Evolutionary conservation across 2,888 invertebrate species (phyloP).

Genomic region (Sthenelais limicola): DNA sequence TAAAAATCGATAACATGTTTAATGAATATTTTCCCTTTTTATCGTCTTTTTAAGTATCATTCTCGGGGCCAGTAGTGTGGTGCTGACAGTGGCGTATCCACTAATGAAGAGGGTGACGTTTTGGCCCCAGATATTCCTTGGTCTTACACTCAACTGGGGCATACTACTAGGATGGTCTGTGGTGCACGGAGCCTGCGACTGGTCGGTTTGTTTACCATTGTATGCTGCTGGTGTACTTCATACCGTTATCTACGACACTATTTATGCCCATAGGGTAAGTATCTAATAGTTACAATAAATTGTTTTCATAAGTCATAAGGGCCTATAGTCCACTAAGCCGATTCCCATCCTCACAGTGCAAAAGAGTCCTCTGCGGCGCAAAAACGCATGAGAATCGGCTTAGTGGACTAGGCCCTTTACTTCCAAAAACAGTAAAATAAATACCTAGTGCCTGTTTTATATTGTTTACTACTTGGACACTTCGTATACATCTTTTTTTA

Average conservation of each 20-base stretch:
- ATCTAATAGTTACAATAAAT: no score
- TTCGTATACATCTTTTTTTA: no score
- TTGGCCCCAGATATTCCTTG: conserved; percentile 92
- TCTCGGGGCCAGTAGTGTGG: conserved; percentile 75
- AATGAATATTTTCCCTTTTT: background rate
- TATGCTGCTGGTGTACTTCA: conserved; percentile 91
- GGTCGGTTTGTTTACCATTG: conserved; percentile 84
- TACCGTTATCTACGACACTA: conserved; percentile 98
- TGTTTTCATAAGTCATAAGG: no score
- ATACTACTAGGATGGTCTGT: conserved; percentile 73
- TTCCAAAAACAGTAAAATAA: no score
- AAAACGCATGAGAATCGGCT: no score
- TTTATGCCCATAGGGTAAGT: conserved; percentile 95
- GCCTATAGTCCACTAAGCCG: no score
- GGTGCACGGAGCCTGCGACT: conserved; percentile 74
- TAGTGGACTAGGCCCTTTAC: no score
- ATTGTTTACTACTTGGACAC: no score
- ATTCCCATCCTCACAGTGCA: no score
- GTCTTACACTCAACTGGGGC: conserved; percentile 74
- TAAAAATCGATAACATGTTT: conserved; percentile 10
- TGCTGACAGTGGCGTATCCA: conserved; percentile 90
- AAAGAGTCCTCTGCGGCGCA: no score
- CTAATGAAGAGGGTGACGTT: conserved; percentile 94
- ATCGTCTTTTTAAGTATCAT: conserved; percentile 68
- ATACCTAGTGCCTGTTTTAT: no score